Percentiles rank a stretch among this genome's conserved stretches.
These are phyloP conservation scores for Strongylocentrotus purpuratus DNA, from an alignment of 35 echinoderm and acorn worm genomes.

Conservation along the genomic window DNA sequence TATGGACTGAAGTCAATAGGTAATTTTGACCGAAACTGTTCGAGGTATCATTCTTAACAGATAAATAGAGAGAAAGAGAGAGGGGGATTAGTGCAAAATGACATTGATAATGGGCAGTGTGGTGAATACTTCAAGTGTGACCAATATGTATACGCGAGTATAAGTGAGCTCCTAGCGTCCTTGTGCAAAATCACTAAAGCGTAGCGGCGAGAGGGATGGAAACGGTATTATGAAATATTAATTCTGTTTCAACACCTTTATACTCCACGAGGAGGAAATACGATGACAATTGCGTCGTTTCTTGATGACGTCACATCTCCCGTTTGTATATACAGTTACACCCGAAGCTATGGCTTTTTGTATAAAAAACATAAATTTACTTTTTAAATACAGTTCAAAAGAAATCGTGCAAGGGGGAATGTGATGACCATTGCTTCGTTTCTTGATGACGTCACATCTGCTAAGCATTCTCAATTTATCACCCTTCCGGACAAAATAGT, in stretches of 20 bases:
- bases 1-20: too few species aligned
- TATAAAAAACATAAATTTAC: not conserved
- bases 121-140: not conserved
- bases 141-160: not conserved
- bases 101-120: too few species aligned
- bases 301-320: not conserved
- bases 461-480: not conserved
- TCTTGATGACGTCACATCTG: not conserved
- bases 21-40: too few species aligned
- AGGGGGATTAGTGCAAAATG: too few species aligned
- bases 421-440: not conserved
- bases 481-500: not conserved
- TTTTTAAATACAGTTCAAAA: not conserved
- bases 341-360: not conserved
- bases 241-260: not conserved
- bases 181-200: not conserved
- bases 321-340: not conserved
- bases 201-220: not conserved
- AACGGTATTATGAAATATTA: not conserved
- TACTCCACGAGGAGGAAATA: not conserved
- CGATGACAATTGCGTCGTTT: not conserved
- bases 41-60: too few species aligned
- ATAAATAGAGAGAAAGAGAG: too few species aligned
- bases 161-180: not conserved
- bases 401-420: not conserved